A percentile compares a stretch with the other conserved stretches of the same genome.
Evolutionary conservation across 2,113 vertebrate species (phyloP).

Genomic region (Cinclus cinclus): DNA sequence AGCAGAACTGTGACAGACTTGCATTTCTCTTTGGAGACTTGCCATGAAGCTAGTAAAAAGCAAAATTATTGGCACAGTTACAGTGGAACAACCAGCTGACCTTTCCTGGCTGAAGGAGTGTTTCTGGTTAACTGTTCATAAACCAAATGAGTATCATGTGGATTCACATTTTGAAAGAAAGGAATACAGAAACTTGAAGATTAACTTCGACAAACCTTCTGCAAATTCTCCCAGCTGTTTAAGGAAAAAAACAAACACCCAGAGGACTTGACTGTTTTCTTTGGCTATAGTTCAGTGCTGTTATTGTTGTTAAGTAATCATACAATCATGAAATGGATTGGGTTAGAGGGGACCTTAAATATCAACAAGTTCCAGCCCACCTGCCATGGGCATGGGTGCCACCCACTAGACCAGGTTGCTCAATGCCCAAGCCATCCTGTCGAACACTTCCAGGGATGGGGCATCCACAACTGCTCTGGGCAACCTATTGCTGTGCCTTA

Average conservation of each 20-base stretch:
- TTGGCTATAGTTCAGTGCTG: neutral
- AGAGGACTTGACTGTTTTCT: neutral
- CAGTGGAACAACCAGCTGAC: conserved; percentile 19
- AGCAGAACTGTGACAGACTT: conserved; percentile 46
- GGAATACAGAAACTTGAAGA: neutral
- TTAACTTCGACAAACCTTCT: neutral
- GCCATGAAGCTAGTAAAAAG: conserved; percentile 36
- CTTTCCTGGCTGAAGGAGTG: neutral
- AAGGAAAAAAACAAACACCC: neutral
- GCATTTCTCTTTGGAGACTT: conserved; percentile 34
- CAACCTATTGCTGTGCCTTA: neutral
- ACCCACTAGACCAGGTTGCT: neutral
- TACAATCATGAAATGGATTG: neutral
- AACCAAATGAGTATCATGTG: neutral
- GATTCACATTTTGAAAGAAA: neutral
- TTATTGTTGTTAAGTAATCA: neutral
- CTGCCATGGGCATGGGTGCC: neutral
- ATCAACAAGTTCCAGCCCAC: neutral
- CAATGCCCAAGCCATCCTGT: neutral
- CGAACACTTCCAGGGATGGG: neutral
- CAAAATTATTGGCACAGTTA: conserved; percentile 7
- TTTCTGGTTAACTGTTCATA: conserved; percentile 42
- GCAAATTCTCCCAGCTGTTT: neutral
- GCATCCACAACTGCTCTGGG: neutral
- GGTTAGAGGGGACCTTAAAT: neutral